Evolutionary conservation across 2,797 vertebrate genomes (phyloP), one percentile per base, ranked within the genome.

Genomic region (Leptodactylus fallax): DNA sequence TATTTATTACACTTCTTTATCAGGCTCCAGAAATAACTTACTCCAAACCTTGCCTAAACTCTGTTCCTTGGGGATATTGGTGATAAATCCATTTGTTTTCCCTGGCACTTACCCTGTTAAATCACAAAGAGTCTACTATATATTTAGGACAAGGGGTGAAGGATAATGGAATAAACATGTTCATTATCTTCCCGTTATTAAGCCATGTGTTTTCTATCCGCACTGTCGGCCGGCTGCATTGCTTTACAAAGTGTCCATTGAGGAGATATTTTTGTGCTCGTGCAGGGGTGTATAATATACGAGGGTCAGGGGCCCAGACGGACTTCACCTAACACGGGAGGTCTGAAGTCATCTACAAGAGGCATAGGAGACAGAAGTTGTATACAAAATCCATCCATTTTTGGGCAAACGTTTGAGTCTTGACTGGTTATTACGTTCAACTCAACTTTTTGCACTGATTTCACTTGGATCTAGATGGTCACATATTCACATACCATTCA

Each of bases 201-300:
- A 81, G 79, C 60, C 79, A 65, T 81, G 61, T 81, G 80, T 81
- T 81, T 81, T 49, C 36, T 51, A 10, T 81, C 80, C n/a, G 45
- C 11, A 6, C 79, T 16, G 19, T n/a, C 6, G 19, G 11, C 7
- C 36, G 0, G 58, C 58, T 65, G 80, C 80, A 25, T 63, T 6
- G 13, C 58, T 23, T 51, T 53, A 67, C 79, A 81, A 23, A 51
- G 80, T 47, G 3, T 67, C 45, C 61, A 65, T 67, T 81, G 60
- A 25, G 60, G 7, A 49, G 7, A 65, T 65, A 27, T 81, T 25
- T 19, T 49, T 67, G 80, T 14, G 36, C 13, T 81, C 17, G 11
- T 63, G 36, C 27, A 49, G 79, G n/a, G 14, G 5, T 65, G 21
- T 63, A 17, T 10, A 51, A 10, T n/a, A 45, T 21, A 61, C 4